Conservation (phyloP, 2,888 invertebrate species). For the Stomorhina lunata region DNA sequence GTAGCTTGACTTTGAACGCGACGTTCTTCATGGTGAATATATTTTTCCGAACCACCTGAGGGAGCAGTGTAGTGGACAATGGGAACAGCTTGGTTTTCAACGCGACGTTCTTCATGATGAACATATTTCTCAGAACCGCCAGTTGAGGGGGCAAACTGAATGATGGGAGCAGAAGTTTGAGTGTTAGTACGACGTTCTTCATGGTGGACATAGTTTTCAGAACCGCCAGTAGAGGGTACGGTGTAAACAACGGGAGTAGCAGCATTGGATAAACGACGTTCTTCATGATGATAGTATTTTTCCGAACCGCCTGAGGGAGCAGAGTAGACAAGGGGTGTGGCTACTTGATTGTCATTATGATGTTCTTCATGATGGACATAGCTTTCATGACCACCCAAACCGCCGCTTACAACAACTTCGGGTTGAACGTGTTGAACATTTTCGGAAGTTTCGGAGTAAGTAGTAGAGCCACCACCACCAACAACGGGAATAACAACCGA, state of each 20-base stretch:
- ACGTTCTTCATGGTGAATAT: conserved; percentile 69
- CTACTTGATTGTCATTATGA: conserved; percentile 58
- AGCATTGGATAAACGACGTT: conserved; percentile 59
- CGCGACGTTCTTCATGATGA: conserved; percentile 70
- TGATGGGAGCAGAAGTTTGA: conserved; percentile 56
- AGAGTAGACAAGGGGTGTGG: conserved; percentile 50
- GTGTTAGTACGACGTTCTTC: conserved; percentile 71
- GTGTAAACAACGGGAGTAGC: conserved; percentile 61
- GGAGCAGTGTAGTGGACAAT: conserved; percentile 66
- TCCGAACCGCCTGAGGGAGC: conserved; percentile 61
- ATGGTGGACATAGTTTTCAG: conserved; percentile 74
- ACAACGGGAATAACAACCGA: conserved; percentile 70
- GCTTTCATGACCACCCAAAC: conserved; percentile 63
- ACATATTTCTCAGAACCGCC: conserved; percentile 72
- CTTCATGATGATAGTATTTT: conserved; percentile 65
- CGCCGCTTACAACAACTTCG: conserved; percentile 66
- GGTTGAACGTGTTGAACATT: conserved; percentile 67
- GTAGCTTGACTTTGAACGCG: conserved; percentile 68
- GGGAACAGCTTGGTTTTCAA: conserved; percentile 67
- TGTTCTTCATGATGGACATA: conserved; percentile 65
- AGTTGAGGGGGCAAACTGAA: conserved; percentile 69
- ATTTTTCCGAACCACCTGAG: conserved; percentile 68
- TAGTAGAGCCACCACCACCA: conserved; percentile 68
- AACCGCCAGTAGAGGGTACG: conserved; percentile 66
- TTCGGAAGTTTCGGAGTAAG: conserved; percentile 66